Percentiles rank a stretch among this genome's conserved stretches.
Conservation (phyloP, 1,140 invertebrate species). For the Papilio xuthus region DNA sequence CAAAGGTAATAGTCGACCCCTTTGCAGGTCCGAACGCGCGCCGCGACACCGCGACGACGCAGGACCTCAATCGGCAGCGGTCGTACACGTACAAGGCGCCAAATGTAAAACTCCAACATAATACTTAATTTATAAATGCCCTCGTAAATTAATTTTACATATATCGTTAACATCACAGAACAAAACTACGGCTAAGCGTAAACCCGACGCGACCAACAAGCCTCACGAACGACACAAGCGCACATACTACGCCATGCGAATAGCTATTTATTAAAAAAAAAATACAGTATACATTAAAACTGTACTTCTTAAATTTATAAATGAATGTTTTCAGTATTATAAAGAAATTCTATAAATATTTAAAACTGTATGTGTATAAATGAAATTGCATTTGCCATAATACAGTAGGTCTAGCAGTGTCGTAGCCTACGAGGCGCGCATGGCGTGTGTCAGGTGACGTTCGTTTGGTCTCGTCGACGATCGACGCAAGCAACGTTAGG, state of each 20-base stretch:
- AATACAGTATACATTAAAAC: not conserved
- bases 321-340: not conserved
- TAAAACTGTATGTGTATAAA: not conserved
- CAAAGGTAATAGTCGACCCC: constrained; percentile 49
- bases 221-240: constrained; percentile 24
- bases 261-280: not conserved
- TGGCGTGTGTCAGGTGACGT: not conserved
- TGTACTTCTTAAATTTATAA: not conserved
- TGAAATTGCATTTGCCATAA: not conserved
- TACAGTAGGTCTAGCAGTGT: not conserved
- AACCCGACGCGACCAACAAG: constrained; percentile 38
- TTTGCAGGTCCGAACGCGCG: constrained; percentile 40
- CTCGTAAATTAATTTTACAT: constrained; percentile 57
- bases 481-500: constrained; percentile 24
- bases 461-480: not conserved
- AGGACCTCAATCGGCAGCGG: not conserved
- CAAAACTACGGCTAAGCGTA: constrained; percentile 71
- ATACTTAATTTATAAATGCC: constrained; percentile 59
- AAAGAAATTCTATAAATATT: not conserved
- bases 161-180: constrained; percentile 75
- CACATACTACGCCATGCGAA: not conserved
- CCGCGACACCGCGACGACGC: not conserved
- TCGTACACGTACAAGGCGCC: constrained; percentile 29
- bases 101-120: constrained; percentile 39
- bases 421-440: not conserved